Percentiles rank a stretch among this genome's conserved stretches.
Conservation (phyloP, 2,797 vertebrate genomes). For the Ctenopoma multispine region DNA sequence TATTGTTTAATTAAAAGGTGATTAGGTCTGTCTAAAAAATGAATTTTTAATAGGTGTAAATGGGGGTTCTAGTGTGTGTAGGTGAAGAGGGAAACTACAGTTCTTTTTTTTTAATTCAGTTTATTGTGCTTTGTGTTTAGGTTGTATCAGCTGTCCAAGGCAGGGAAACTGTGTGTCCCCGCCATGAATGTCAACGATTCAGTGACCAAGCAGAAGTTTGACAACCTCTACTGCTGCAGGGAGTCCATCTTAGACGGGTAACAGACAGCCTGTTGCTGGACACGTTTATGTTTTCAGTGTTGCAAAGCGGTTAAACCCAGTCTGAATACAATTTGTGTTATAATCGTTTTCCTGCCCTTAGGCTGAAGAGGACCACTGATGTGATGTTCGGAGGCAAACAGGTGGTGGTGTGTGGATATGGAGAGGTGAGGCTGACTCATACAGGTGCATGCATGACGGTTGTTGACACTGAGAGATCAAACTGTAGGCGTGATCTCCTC, state of each 20-base stretch:
- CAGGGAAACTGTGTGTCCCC: constrained; percentile 95
- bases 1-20: too few relatives aligned
- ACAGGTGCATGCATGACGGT: not conserved
- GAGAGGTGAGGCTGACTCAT: constrained; percentile 87
- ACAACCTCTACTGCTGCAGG: constrained; percentile 97
- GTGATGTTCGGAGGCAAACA: constrained; percentile 99
- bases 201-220: constrained; percentile 97
- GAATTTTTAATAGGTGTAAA: too few relatives aligned
- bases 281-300: not conserved
- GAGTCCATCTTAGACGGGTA: constrained; percentile 97
- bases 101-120: not conserved
- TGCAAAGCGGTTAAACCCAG: constrained; percentile 5
- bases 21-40: too few relatives aligned
- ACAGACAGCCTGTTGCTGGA: not conserved
- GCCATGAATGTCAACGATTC: constrained; percentile 99
- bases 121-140: constrained; percentile 66
- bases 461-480: not conserved
- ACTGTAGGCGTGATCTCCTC: not conserved
- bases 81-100: not conserved
- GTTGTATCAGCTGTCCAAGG: constrained; percentile 96
- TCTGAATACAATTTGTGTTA: constrained; percentile 15
- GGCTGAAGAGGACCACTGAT: constrained; percentile 95
- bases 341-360: constrained; percentile 54
- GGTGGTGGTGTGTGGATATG: constrained; percentile 96
- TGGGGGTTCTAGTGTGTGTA: not conserved